phyloP scores from a whole-genome alignment of 2,797 vertebrate genomes.

The Gambusia yucatana region DNA sequence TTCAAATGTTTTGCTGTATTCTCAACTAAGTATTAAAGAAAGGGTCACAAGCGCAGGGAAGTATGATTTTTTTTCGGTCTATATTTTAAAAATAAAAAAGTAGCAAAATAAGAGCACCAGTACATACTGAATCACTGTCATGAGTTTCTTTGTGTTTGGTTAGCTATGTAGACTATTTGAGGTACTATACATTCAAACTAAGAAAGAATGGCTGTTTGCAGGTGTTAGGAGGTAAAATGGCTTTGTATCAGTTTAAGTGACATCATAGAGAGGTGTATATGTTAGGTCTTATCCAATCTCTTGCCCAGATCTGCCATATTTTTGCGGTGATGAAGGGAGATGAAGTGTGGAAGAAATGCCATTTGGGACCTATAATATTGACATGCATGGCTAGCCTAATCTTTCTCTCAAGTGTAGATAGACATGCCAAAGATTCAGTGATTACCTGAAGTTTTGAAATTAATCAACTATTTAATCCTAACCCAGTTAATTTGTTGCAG shows the following conservation, averaged over 20 bases:
- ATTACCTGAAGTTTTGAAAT: conserved; percentile 47
- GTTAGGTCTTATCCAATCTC: conserved; percentile 27
- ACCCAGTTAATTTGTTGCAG: neutral
- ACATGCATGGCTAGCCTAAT: conserved; percentile 40
- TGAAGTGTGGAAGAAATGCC: conserved; percentile 44
- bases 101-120: neutral
- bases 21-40: neutral
- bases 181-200: neutral
- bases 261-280: neutral
- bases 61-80: neutral
- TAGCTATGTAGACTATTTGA: neutral
- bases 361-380: conserved; percentile 28
- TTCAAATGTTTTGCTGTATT: conserved; percentile 29
- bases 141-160: neutral
- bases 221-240: neutral
- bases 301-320: conserved; percentile 11
- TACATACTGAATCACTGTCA: neutral
- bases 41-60: neutral
- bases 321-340: conserved; percentile 20
- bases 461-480: conserved; percentile 24
- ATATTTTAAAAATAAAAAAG: neutral
- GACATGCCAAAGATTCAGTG: conserved; percentile 45
- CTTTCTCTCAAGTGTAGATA: conserved; percentile 29
- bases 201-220: neutral
- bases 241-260: neutral